These are phyloP conservation scores for Dicranocentrus wangi DNA, from an alignment of 2,888 invertebrate species.

Conservation along the genomic window DNA sequence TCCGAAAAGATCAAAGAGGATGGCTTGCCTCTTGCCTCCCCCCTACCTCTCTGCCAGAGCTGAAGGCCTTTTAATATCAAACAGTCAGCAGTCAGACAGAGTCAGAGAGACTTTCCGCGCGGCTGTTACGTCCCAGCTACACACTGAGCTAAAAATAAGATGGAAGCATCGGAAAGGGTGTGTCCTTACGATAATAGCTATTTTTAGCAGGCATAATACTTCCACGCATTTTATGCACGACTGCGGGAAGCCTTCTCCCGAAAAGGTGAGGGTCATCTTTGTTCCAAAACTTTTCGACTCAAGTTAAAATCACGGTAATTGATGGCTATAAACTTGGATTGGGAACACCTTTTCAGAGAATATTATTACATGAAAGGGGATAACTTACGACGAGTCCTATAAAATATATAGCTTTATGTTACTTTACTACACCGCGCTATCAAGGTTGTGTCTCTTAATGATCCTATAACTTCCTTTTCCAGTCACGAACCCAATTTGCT, in stretches of 20 bases:
- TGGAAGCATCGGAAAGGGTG: slow-evolving; percentile 55
- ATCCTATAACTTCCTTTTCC: slow-evolving; percentile 37
- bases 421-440: background rate
- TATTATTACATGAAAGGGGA: slow-evolving; percentile 9
- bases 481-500: slow-evolving; percentile 39
- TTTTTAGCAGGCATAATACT: slow-evolving; percentile 39
- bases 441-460: slow-evolving; percentile 56
- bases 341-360: slow-evolving; percentile 12
- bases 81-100: no score
- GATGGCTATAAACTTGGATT: slow-evolving; percentile 26
- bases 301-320: slow-evolving; percentile 32
- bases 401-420: background rate
- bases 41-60: no score
- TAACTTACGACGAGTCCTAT: background rate
- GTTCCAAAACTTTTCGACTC: slow-evolving; percentile 20
- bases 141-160: slow-evolving; percentile 38
- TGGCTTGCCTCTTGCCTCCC: no score
- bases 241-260: background rate
- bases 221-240: slow-evolving; percentile 6
- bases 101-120: no score
- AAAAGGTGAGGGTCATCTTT: slow-evolving; percentile 61
- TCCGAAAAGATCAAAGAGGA: no score
- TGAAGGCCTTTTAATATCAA: no score
- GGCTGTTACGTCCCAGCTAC: no score
- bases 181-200: slow-evolving; percentile 50